These are phyloP conservation scores for Ellobius talpinus DNA, from an alignment of 2,113 vertebrate species.

Conservation along the genomic window DNA sequence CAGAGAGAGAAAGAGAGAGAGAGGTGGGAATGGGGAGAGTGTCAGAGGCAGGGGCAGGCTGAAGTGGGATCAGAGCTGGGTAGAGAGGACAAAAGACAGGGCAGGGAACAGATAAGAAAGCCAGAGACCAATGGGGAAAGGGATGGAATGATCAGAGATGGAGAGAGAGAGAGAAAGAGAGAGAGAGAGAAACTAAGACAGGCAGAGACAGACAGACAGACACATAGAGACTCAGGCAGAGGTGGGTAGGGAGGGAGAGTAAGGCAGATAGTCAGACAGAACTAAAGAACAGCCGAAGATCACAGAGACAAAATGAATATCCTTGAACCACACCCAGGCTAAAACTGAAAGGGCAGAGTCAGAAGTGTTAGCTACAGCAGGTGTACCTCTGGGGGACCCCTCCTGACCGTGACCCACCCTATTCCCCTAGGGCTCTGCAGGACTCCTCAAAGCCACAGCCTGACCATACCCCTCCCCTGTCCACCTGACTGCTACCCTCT, in stretches of 20 bases:
- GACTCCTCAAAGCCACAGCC: neutral
- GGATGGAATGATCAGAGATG: neutral
- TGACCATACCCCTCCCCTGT: too few species aligned
- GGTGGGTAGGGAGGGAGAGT: neutral
- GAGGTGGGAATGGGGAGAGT: neutral
- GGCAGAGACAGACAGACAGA: neutral
- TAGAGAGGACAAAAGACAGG: neutral
- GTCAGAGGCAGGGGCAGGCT: neutral
- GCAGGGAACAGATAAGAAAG: neutral
- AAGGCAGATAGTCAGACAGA: neutral
- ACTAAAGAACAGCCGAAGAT: neutral
- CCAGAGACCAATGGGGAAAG: neutral
- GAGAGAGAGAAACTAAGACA: too few species aligned
- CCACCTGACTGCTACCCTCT: too few species aligned
- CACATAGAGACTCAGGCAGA: too few species aligned
- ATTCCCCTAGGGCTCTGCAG: neutral
- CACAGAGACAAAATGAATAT: neutral
- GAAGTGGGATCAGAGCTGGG: neutral
- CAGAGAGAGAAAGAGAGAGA: neutral
- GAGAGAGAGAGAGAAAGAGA: too few species aligned
- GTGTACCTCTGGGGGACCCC: neutral
- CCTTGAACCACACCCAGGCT: neutral
- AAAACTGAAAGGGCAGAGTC: neutral
- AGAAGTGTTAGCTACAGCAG: neutral
- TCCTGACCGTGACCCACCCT: too few species aligned